Base-by-base conservation (phyloP, 2,888 invertebrate species). In the Cryptocheilus praepositus region DNA sequence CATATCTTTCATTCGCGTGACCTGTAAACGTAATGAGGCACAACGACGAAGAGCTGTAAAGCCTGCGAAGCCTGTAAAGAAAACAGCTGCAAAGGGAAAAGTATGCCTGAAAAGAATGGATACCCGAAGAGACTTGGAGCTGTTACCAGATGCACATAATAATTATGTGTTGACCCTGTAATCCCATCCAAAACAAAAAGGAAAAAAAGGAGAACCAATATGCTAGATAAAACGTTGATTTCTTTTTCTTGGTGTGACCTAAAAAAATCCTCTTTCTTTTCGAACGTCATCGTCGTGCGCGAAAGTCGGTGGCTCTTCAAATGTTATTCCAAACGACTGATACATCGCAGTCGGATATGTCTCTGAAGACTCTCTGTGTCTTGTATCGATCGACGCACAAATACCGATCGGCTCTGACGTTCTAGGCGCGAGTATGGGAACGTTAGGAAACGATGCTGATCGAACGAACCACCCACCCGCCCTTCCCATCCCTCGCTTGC, bases 61-160 rank as follows among this genome's bases (percentile, higher is more conserved):
- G 86, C 86, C 87, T 87, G 86, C 69, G 85, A 85, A 86, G 86
- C 87, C 87, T 87, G 88, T 83, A 88, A 88, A 88, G 84, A 87
- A 86, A 87, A 85, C 77, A 85, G 86, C 88, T 88, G 88, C 83
- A 88, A 87, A 85, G 82, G 80, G 83, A 84, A 80, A 80, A 70
- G 73, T 80, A 77, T 80, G 76, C 80, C 83, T 84, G 83, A 81
- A 83, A 83, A 81, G 70, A 81, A 80, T 73, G 64, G 63, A 73
- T 70, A 70, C 72, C 72, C 61, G 71, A 74, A 73, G 75, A 79
- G 75, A 79, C 74, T 76, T 76, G 80, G 76, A 81, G 79, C 82
- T 81, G 79, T 80, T 80, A 81, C 75, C 76, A 81, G 81, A 80
- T 80, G 78, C 80, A 81, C 81, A 75, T 77, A 81, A 80, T 36